Evolutionary conservation across 1,140 invertebrate species (phyloP), one percentile per base, ranked within the genome.

Genomic region (Nymphalis io): DNA sequence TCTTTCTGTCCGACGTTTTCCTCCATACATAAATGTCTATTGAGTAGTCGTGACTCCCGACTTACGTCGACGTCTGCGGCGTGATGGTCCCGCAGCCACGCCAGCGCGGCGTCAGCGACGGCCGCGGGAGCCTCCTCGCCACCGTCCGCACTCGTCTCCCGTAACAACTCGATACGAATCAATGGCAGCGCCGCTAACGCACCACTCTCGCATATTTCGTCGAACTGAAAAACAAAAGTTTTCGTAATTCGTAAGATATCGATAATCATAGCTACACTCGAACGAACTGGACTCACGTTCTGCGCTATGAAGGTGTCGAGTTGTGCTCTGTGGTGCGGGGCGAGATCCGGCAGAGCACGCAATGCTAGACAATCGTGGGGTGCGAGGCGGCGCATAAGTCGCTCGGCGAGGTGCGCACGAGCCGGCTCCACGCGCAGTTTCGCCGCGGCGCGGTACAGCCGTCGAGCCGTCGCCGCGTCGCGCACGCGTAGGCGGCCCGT

Each of bases 361-460:
- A 95, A 94, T 75, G 94, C 94, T 70, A 97, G 93, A 87, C 95
- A 96, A 81, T 95, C 96, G 61, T 93, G 93, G 4, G 70, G 64
- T 15, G 64, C 42, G 13, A 65, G 57, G 16, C 73, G 70, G 20
- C 74, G 74, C 59, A 78, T 39, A 13, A 73, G 60, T 1, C 72
- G 74, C 16, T 20, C 90, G 53, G 95, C 95, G 86, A 97, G 97
- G 78, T 95, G 93, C 46, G 93, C 88, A 38, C 95, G 94, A 40
- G 95, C 95, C 27, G 93, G 86, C 51, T 95, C 94, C 93, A 98
- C 95, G 81, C 95, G 95, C 75, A 97, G 91, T 60, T 93, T 93
- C 70, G 92, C 93, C 8, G 96, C 96, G 27, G 96, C 94, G 74
- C 94, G 91, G 90, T 96, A 97, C 51, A 97, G 93, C 18, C 94